Base-by-base conservation (phyloP, 1,140 invertebrate genomes). In the Antheraea mylitta region DNA sequence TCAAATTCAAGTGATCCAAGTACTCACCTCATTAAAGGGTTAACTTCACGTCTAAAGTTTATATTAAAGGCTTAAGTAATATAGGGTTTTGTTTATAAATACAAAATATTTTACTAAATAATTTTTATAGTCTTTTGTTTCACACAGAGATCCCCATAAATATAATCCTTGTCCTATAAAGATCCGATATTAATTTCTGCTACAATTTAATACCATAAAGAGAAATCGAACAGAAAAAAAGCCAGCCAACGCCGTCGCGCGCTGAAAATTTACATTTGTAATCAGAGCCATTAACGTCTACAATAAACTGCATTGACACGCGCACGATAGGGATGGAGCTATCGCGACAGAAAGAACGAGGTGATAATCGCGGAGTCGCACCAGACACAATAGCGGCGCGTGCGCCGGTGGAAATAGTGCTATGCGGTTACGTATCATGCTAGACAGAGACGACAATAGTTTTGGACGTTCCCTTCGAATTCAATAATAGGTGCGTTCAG, bases 221-320 rank as follows among this genome's bases (percentile, higher is more conserved):
- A 90, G 83, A 85, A 82, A 86, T 82, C 80, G 81, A 83, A 83
- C 67, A 86, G 81, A 91, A 90, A 90, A 42, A 90, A 89, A 84
- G 76, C 83, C 83, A 77, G 83, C 89, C 88, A 89, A 91, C 88
- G 88, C 85, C 81, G 85, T 83, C 82, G 86, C 86, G 76, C 82
- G 86, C 83, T 86, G 83, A 90, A 92, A 92, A 92, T 92, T 92
- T 92, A 92, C 89, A 92, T 92, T 92, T 89, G 87, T 92, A 90
- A 92, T 92, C 84, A 89, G 81, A 86, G 76, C 86, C 88, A 92
- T 92, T 92, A 90, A 86, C 81, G 88, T 91, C 86, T 77, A 89
- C 87, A 91, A 91, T 91, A 90, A 90, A 90, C 77, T 90, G 87
- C 87, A 92, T 87, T 92, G 89, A 92, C 87, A 89, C 81, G 85